These are phyloP conservation scores for Agrochola litura DNA, from an alignment of 2,888 invertebrate genomes.

Conservation along the genomic window DNA sequence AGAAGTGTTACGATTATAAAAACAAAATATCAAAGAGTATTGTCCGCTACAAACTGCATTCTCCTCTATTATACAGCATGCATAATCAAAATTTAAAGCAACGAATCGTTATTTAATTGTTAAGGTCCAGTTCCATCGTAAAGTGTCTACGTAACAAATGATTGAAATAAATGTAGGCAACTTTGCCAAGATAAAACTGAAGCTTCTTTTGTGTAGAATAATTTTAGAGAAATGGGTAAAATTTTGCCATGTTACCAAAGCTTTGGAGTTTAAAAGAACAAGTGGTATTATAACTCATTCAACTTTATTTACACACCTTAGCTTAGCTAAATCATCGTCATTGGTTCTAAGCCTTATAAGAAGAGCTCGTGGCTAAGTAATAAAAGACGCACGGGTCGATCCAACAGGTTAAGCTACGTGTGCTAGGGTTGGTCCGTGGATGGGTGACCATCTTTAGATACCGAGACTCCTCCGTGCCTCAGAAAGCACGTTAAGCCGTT, in stretches of 20 bases:
- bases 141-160: not conserved
- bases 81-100: constrained; percentile 15
- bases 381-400: too few relatives aligned
- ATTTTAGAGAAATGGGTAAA: not conserved
- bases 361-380: too few relatives aligned
- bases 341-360: too few relatives aligned
- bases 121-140: not conserved
- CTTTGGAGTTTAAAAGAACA: not conserved
- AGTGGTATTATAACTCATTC: not conserved
- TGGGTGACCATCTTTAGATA: too few relatives aligned
- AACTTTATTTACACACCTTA: too few relatives aligned
- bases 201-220: not conserved
- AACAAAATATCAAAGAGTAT: constrained; percentile 26
- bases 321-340: too few relatives aligned
- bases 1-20: not conserved
- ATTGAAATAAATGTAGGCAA: not conserved
- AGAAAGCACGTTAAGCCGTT: too few relatives aligned
- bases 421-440: too few relatives aligned
- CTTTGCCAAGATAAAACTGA: not conserved
- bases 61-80: not conserved
- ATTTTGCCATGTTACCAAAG: not conserved
- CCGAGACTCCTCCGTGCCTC: too few relatives aligned
- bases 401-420: too few relatives aligned
- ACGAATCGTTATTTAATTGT: constrained; percentile 9
- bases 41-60: constrained; percentile 3